Evolutionary conservation across 2,113 vertebrate genomes (phyloP), one percentile per base, ranked within the genome.

Genomic region (Neopipo cinnamomea): DNA sequence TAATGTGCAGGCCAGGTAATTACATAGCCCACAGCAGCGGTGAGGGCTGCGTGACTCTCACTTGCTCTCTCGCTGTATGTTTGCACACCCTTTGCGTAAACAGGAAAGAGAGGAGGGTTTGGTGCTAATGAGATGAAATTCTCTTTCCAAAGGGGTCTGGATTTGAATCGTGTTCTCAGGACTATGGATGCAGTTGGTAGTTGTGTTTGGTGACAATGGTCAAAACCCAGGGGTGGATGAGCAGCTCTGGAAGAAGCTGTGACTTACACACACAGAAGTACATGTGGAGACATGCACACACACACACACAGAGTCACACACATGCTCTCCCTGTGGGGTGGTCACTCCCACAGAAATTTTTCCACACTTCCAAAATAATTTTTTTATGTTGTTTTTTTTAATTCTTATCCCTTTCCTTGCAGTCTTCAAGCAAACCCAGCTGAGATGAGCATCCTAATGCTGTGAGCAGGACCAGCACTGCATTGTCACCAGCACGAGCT

Each of bases 1-100:
- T 94, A 97, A 96, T 95, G 92, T 83, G 61, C 49, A 59, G 72
- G 58, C 42, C 94, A 88, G 67, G 84, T 95, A 96, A 97, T 63
- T 85, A 65, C 37, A 46, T 52, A 66, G 77, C 72, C 79, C 8
- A 6, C 14, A 23, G 37, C 2, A 14, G 72, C 10, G 22, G 79
- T 4, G 55, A 66, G 72, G 39, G 25, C 92, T 50, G 72, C 0
- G 8, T 56, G 59, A 73, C 66, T 95, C 89, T 66, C 25, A 37
- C 49, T 86, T 62, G 74, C 68, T 86, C 73, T 77, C 65, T 83
- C 0, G 1, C 56, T 78, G 53, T 80, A 18, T 88, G 46, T 95
- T 97, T 95, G 90, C 91, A 62, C 74, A 78, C 83, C 52, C 93
- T 49, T 56, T 0, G 3, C 56, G 76, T 90, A 96, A 97, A 96